Percentiles rank a stretch among this genome's conserved stretches.
Conservation (phyloP, 2,888 invertebrate genomes). For the Ferrisia virgata region DNA sequence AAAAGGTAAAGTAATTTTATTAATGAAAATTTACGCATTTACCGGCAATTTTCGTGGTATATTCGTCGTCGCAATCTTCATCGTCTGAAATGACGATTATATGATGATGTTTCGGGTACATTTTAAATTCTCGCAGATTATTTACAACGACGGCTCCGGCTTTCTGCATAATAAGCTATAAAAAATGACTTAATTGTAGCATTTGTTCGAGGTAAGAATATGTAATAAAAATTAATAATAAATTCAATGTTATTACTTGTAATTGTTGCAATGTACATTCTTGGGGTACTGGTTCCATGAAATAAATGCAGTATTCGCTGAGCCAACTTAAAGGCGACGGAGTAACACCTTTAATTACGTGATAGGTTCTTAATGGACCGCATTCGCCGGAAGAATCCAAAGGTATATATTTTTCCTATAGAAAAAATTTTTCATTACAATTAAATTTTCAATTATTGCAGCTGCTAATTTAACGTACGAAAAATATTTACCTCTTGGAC, state of each 20-base stretch:
- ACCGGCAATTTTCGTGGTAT: not conserved
- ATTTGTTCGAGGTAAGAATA: not conserved
- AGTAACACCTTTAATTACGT: not conserved
- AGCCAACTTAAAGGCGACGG: slow-evolving; percentile 39
- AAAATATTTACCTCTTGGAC: slow-evolving; percentile 13
- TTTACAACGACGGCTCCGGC: slow-evolving; percentile 30
- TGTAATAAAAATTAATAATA: not conserved
- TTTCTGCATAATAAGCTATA: slow-evolving; percentile 13
- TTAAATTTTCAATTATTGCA: too few species aligned
- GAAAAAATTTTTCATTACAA: not conserved
- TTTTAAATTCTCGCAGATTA: not conserved
- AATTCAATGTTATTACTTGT: slow-evolving; percentile 8
- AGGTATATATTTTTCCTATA: slow-evolving; percentile 36
- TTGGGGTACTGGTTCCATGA: slow-evolving; percentile 26
- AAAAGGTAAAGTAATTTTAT: not conserved
- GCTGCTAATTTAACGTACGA: not conserved
- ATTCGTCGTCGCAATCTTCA: not conserved
- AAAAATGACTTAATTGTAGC: not conserved
- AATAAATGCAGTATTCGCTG: slow-evolving; percentile 34
- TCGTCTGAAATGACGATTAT: slow-evolving; percentile 37
- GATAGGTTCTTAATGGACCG: slow-evolving; percentile 29
- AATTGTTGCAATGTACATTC: slow-evolving; percentile 29
- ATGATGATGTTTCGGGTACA: slow-evolving; percentile 24
- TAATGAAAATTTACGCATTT: not conserved
- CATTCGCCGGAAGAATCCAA: slow-evolving; percentile 41